phyloP scores from a whole-genome alignment of 2,113 vertebrate species.

The Oceanites oceanicus region DNA sequence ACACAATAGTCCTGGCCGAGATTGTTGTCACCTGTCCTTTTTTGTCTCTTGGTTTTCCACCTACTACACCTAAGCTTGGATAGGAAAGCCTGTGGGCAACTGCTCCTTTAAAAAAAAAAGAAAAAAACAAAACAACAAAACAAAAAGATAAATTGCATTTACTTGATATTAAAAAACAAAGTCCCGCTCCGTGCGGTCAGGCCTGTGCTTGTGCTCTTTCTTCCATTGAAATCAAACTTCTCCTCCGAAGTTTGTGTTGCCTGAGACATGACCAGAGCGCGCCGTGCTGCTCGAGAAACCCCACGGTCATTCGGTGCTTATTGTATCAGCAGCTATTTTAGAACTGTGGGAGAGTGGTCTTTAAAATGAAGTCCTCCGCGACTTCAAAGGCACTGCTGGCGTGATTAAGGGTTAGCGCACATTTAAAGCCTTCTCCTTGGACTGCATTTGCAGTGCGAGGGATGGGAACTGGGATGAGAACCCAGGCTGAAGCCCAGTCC shows the following conservation, averaged over 20 bases:
- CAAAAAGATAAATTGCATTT: not conserved
- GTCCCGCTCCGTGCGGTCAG: not conserved
- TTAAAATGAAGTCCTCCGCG: not conserved
- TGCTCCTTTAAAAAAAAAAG: not conserved
- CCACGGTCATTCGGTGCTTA: rapidly evolving
- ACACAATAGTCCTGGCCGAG: conserved; percentile 53
- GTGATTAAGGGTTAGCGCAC: not conserved
- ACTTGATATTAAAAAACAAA: not conserved
- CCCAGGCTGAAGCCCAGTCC: not conserved
- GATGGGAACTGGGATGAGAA: not conserved
- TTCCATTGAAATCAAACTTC: not conserved
- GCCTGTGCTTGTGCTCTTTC: not conserved
- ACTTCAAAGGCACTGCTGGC: not conserved
- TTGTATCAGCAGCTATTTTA: not conserved
- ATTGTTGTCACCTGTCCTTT: conserved; percentile 77
- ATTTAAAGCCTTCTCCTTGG: not conserved
- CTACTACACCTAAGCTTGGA: not conserved
- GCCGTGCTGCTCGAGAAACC: not conserved
- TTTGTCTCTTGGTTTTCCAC: conserved; percentile 46
- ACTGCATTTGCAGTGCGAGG: not conserved
- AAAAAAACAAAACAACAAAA: not conserved
- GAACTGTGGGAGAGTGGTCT: conserved; percentile 21
- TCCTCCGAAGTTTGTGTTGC: not conserved
- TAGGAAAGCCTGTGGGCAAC: not conserved
- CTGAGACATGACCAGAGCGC: rapidly evolving